phyloP scores from a whole-genome alignment of 2,888 invertebrate genomes.

The Sarcophaga subvicina region DNA sequence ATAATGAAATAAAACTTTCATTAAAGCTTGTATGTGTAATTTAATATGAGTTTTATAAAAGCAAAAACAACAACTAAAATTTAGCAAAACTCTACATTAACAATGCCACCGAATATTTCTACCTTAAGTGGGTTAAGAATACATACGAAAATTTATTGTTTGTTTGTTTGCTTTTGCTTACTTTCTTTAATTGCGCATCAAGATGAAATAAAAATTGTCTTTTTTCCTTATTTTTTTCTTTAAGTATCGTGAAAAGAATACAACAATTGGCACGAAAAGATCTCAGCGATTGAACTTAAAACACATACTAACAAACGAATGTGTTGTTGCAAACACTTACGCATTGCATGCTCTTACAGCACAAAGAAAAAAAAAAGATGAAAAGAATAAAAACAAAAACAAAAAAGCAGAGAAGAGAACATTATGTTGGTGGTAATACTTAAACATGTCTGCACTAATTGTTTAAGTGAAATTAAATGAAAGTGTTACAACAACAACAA shows the following conservation, averaged over 20 bases:
- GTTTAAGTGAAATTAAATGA: conserved; percentile 57
- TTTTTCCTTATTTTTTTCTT: background rate
- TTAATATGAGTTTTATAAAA: no score
- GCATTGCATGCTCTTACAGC: no score
- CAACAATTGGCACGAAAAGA: background rate
- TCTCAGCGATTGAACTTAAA: background rate
- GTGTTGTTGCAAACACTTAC: no score
- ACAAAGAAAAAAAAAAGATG: background rate
- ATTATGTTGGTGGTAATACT: conserved; percentile 45
- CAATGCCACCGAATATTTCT: background rate
- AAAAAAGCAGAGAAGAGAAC: background rate
- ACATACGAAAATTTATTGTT: background rate
- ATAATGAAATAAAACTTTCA: no score
- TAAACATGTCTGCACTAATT: conserved; percentile 57
- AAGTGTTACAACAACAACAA: conserved; percentile 28
- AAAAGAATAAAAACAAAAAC: background rate
- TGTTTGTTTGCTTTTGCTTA: background rate
- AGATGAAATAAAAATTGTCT: conserved; percentile 15
- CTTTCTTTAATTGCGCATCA: conserved; percentile 1
- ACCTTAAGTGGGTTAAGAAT: conserved; percentile 52
- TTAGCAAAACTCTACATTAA: background rate
- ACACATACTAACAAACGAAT: background rate
- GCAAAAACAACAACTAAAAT: no score
- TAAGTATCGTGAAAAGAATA: background rate
- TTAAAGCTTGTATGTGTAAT: no score